Evolutionary conservation across 1,140 invertebrate species (phyloP).

Genomic region (Pseudomyrmex dendroicus): DNA sequence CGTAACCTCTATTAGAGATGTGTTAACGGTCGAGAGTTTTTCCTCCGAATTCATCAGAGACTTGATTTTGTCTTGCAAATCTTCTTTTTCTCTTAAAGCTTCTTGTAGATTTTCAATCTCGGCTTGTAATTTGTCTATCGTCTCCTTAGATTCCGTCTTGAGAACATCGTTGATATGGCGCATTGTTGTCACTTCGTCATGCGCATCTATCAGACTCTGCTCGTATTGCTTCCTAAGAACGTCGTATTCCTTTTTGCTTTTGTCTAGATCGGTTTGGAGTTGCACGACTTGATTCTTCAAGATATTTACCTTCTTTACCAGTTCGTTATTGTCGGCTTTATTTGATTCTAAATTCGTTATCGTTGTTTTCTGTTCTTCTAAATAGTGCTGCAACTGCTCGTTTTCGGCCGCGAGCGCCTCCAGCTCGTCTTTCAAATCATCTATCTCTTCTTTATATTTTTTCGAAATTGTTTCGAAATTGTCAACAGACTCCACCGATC

Average conservation of each 20-base stretch:
- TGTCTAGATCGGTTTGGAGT: constrained; percentile 69
- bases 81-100: constrained; percentile 77
- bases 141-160: constrained; percentile 70
- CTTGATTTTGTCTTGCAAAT: constrained; percentile 79
- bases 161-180: constrained; percentile 73
- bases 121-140: constrained; percentile 33
- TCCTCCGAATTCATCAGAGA: constrained; percentile 49
- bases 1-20: constrained; percentile 75
- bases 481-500: constrained; percentile 6
- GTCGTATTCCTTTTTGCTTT: constrained; percentile 75
- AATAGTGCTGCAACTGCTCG: constrained; percentile 89
- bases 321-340: constrained; percentile 63
- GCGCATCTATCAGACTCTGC: constrained; percentile 76
- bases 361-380: constrained; percentile 86
- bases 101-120: constrained; percentile 79
- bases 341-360: constrained; percentile 75
- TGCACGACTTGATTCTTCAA: constrained; percentile 69
- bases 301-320: constrained; percentile 69
- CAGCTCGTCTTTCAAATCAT: constrained; percentile 85
- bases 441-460: constrained; percentile 80
- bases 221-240: constrained; percentile 76
- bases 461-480: constrained; percentile 58
- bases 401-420: constrained; percentile 89
- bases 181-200: constrained; percentile 75
- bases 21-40: constrained; percentile 51